A percentile compares a stretch with the other conserved stretches of the same genome.
Evolutionary conservation across 2,888 invertebrate species (phyloP).

Genomic region (Abscondita cerata): DNA sequence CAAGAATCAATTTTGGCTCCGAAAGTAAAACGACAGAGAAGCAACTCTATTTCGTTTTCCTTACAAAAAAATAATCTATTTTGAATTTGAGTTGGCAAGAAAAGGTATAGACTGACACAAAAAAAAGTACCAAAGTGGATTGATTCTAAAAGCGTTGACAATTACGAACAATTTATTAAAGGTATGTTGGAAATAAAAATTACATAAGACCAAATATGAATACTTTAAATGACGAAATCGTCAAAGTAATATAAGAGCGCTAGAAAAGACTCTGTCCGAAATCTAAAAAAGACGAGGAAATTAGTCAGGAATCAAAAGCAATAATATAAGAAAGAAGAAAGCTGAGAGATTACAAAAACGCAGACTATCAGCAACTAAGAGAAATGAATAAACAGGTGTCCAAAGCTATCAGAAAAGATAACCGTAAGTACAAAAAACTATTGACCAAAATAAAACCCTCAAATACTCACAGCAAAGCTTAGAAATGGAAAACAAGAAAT

Average conservation of each 20-base stretch:
- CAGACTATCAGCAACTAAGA: slow-evolving; percentile 4
- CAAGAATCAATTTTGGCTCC: no score
- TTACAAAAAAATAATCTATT: no score
- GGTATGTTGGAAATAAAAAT: no score
- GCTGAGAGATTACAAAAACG: background rate
- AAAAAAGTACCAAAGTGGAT: background rate
- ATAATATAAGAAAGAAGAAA: slow-evolving; percentile 9
- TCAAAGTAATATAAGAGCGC: slow-evolving; percentile 6
- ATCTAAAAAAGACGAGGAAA: slow-evolving; percentile 11
- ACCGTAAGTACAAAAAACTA: slow-evolving; percentile 13
- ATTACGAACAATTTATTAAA: background rate
- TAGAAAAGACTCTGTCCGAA: background rate
- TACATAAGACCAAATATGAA: no score
- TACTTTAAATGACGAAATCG: no score
- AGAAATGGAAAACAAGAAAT: slow-evolving; percentile 8
- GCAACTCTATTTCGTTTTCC: no score
- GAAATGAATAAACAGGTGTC: slow-evolving; percentile 7
- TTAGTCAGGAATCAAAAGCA: slow-evolving; percentile 1
- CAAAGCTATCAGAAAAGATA: slow-evolving; percentile 13
- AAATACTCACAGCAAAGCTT: slow-evolving; percentile 7
- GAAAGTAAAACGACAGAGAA: no score
- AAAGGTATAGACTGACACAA: background rate
- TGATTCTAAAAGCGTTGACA: background rate
- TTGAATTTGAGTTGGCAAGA: no score
- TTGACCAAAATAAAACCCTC: slow-evolving; percentile 16